These are phyloP conservation scores for Suncus etruscus DNA, from an alignment of 2,113 vertebrate genomes.

Conservation along the genomic window DNA sequence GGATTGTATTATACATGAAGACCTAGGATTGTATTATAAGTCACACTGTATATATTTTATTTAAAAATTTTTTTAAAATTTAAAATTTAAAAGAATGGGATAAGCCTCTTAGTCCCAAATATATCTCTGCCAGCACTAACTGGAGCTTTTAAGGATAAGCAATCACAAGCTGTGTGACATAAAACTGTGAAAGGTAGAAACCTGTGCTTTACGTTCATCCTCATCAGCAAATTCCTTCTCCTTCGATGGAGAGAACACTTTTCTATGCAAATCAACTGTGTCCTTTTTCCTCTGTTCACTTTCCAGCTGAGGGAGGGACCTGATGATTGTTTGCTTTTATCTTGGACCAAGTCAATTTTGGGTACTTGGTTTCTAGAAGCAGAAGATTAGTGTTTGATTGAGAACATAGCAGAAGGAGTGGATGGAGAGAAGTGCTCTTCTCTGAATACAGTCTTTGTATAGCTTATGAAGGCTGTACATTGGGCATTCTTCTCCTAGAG, in stretches of 20 bases:
- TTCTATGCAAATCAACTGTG: not conserved
- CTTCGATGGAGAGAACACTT: not conserved
- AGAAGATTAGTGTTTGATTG: not conserved
- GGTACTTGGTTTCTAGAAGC: not conserved
- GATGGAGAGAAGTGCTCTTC: not conserved
- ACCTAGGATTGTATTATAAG: too few relatives aligned
- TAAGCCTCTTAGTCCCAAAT: not conserved
- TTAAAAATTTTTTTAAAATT: not conserved
- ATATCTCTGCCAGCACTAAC: not conserved
- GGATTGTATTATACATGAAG: too few relatives aligned
- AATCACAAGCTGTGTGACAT: not conserved
- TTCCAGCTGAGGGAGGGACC: not conserved
- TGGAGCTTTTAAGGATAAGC: not conserved
- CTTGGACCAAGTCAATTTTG: conserved; percentile 19
- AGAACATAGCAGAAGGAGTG: not conserved
- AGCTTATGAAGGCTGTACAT: not conserved
- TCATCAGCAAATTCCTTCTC: not conserved
- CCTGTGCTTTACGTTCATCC: not conserved
- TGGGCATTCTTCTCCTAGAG: not conserved
- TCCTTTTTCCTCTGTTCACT: not conserved
- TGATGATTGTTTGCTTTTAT: not conserved
- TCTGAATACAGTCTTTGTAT: not conserved
- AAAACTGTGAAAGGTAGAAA: not conserved
- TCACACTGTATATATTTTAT: too few relatives aligned
- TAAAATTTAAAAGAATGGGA: not conserved